phyloP scores from a whole-genome alignment of 2,797 vertebrate genomes.

The Squalus acanthias region DNA sequence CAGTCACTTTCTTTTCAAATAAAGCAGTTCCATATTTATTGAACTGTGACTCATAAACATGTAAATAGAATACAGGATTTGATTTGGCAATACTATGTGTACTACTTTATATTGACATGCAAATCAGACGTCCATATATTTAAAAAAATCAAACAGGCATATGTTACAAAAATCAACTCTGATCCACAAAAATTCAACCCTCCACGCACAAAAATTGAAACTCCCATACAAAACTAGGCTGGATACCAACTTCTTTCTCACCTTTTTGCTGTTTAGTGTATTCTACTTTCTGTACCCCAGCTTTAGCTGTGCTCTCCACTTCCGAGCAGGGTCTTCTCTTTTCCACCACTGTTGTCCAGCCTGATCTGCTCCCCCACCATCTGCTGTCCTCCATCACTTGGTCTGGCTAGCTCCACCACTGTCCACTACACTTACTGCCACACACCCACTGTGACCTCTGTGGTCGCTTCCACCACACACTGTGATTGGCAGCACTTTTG shows the following conservation, averaged over 20 bases:
- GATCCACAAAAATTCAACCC: neutral
- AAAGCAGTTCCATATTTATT: neutral
- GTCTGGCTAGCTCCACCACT: neutral
- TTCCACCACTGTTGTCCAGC: neutral
- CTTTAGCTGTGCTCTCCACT: neutral
- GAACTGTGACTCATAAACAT: constrained; percentile 1
- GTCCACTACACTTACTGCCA: neutral
- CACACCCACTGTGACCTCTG: neutral
- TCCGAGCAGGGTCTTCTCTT: neutral
- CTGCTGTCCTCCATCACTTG: neutral
- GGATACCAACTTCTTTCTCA: neutral
- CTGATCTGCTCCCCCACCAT: neutral
- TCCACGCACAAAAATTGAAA: too few species aligned
- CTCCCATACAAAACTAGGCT: neutral
- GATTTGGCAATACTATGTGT: neutral
- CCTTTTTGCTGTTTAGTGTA: neutral
- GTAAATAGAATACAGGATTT: neutral
- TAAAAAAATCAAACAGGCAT: neutral
- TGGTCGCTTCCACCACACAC: neutral
- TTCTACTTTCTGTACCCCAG: neutral
- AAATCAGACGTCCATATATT: neutral
- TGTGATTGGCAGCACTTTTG: neutral
- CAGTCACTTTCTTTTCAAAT: neutral
- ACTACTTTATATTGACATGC: neutral
- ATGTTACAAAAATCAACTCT: neutral